Conservation (phyloP, 2,888 invertebrate species). For the Actias luna region DNA sequence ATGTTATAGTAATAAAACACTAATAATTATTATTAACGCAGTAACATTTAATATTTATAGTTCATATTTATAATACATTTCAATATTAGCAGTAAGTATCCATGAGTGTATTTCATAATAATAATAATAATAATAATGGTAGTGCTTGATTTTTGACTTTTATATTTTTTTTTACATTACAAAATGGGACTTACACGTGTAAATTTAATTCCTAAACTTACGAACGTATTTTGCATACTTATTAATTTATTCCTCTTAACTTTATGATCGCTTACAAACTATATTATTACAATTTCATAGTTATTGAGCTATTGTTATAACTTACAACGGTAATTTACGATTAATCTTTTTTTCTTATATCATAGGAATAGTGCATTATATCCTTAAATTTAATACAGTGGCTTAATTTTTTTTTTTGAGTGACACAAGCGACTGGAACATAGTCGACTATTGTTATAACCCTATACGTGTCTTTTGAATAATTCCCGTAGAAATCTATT, state of each 20-base stretch:
- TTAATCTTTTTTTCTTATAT: conserved; percentile 48
- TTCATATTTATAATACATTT: conserved; percentile 82
- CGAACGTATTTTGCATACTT: conserved; percentile 46
- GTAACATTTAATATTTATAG: conserved; percentile 85
- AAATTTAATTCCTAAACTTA: conserved; percentile 44
- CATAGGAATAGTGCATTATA: conserved; percentile 69
- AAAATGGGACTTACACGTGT: conserved; percentile 73
- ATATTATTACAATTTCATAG: conserved; percentile 66
- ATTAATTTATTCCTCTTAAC: conserved; percentile 49
- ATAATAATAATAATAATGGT: conserved; percentile 78
- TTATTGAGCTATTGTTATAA: conserved; percentile 77
- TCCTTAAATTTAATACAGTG: conserved; percentile 54
- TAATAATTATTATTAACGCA: conserved; percentile 84
- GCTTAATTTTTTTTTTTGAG: conserved; percentile 48
- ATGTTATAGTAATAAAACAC: conserved; percentile 52
- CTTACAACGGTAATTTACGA: conserved; percentile 42
- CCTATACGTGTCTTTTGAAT: conserved; percentile 52
- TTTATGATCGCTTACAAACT: conserved; percentile 59
- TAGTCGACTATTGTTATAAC: conserved; percentile 42
- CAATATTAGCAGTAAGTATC: conserved; percentile 81
- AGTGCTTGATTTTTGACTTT: conserved; percentile 75
- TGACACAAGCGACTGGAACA: conserved; percentile 44
- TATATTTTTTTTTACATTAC: conserved; percentile 75
- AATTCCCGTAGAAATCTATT: conserved; percentile 64
- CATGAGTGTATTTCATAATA: conserved; percentile 80